phyloP scores from a whole-genome alignment of 2,888 invertebrate genomes.

The Prosopocoilus inquinatus region DNA sequence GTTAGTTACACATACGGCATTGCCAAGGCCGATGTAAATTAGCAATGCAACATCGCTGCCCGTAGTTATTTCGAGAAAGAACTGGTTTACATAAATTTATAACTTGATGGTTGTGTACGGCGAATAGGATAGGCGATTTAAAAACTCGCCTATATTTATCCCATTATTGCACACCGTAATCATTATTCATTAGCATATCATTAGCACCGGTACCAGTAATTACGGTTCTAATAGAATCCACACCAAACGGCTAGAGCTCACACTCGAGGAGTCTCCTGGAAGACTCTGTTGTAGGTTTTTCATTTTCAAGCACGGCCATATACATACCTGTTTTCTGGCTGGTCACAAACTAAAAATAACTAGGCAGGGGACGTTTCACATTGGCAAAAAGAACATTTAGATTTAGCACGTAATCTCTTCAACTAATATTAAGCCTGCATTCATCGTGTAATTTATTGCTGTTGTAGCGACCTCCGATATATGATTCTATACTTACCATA shows the following conservation, averaged over 20 bases:
- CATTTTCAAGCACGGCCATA: neutral
- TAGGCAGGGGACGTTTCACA: neutral
- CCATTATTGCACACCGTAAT: slow-evolving; percentile 24
- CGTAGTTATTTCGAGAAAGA: slow-evolving; percentile 33
- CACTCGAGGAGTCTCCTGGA: neutral
- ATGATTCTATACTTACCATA: neutral
- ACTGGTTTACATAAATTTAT: slow-evolving; percentile 19
- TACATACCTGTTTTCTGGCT: slow-evolving; percentile 2
- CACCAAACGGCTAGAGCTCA: slow-evolving; percentile 1
- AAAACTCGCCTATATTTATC: slow-evolving; percentile 22
- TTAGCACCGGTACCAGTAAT: slow-evolving; percentile 23
- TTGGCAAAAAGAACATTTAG: slow-evolving; percentile 1
- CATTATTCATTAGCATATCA: slow-evolving; percentile 26
- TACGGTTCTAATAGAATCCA: slow-evolving; percentile 25
- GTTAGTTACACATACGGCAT: slow-evolving; percentile 29
- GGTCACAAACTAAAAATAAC: neutral
- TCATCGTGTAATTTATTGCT: neutral
- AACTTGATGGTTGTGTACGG: slow-evolving; percentile 9
- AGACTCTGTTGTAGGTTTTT: neutral
- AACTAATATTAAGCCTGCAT: slow-evolving; percentile 1
- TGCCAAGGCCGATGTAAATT: slow-evolving; percentile 37
- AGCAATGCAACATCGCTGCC: slow-evolving; percentile 28
- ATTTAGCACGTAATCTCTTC: neutral
- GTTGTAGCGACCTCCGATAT: neutral
- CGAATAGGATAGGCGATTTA: neutral